Evolutionary conservation across 2,888 invertebrate species (phyloP), one percentile per base, ranked within the genome.

Genomic region (Falcaria lacertinaria): DNA sequence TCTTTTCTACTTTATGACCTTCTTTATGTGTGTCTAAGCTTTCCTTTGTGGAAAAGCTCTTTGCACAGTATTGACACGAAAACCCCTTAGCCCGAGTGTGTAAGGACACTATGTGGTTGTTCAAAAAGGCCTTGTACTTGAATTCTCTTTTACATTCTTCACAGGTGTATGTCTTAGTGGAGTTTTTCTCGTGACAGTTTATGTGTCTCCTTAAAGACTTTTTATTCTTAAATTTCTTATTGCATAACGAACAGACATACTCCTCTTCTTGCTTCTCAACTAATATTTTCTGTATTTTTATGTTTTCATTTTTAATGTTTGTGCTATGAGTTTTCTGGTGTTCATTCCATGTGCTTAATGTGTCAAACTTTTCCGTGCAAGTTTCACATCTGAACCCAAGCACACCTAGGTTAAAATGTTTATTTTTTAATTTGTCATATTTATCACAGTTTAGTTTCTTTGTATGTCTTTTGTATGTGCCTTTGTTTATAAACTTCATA

Each of bases 101-200:
- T 33, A 80, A 65, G 13, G 89, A 60, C 50, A 83, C 32, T 41
- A 90, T 76, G 47, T 92, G 92, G 8, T 89, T 90, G 5, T 89
- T 85, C 37, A 92, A 69, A 49, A 88, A 90, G 0, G 90, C 88
- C 46, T 85, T 77, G 22, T 91, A 89, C n/a, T 90, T 89, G 44
- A 92, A 92, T 16, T 91, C 91, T 17, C 89, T 54, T 51, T 87
- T 81, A 46, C 90, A 86, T 33, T 73, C 71, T 5, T 68, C 62
- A 44, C 89, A 86, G 1, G 62, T 54, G 13, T 70, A 77, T 47
- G 73, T 77, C 0, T 71, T 52, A 0, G 59, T 64, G 3, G 74
- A 65, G 0, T 63, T 70, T n/a, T 63, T 52, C 39, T 78, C 69
- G 6, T 84, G 86, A 5, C 68, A 68, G 28, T 73, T 76, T 46